Evolutionary conservation across 2,797 vertebrate species (phyloP).

Genomic region (Botia kubotai): DNA sequence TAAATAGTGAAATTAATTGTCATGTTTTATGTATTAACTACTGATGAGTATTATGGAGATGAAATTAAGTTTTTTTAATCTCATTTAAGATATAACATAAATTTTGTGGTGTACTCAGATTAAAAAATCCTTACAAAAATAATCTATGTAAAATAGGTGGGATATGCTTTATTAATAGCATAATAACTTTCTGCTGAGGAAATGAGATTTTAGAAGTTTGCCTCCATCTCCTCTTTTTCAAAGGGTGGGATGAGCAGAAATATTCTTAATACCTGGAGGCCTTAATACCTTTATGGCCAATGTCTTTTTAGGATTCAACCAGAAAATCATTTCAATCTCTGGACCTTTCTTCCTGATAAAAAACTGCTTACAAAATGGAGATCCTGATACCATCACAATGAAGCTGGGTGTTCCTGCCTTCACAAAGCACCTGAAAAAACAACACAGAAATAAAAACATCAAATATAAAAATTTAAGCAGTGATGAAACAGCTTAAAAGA

Average conservation of each 20-base stretch:
- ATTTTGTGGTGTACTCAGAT: not conserved
- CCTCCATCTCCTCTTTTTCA: not conserved
- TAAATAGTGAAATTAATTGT: not conserved
- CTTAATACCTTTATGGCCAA: not conserved
- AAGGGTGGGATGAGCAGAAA: not conserved
- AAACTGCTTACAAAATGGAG: constrained; percentile 82
- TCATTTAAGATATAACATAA: not conserved
- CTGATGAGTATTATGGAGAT: not conserved
- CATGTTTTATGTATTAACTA: not conserved
- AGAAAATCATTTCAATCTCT: constrained; percentile 65
- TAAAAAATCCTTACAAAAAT: not conserved
- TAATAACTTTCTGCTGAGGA: not conserved
- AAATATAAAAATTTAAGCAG: not conserved
- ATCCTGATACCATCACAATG: constrained; percentile 81
- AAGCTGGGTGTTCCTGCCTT: constrained; percentile 88
- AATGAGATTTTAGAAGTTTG: not conserved
- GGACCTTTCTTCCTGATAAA: constrained; percentile 80
- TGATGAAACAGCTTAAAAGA: not conserved
- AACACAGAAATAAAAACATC: constrained; percentile 1
- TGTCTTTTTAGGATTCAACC: constrained; percentile 17
- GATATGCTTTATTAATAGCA: not conserved
- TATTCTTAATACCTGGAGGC: not conserved
- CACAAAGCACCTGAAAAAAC: constrained; percentile 83
- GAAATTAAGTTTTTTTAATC: no score
- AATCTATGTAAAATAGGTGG: not conserved